A percentile compares a stretch with the other conserved stretches of the same genome.
Conservation (phyloP, 2,888 invertebrate genomes). For the Microchrysa polita region DNA sequence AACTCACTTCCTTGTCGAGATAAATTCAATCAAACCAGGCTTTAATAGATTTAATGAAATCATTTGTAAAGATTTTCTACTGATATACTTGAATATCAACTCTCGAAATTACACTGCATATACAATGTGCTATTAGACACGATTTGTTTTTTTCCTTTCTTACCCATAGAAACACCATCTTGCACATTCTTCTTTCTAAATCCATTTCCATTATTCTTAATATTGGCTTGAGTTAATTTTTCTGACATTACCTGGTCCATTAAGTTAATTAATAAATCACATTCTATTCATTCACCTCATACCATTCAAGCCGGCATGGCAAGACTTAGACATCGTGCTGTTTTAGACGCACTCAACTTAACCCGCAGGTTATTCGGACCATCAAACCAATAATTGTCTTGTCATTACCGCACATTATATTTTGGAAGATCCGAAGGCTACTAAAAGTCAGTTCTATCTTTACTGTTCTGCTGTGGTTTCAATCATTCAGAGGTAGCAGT, state of each 20-base stretch:
- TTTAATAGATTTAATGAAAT: no score
- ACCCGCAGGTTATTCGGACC: neutral
- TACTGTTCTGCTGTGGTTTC: neutral
- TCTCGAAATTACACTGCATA: no score
- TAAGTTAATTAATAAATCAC: conserved; percentile 16
- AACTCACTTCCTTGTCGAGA: no score
- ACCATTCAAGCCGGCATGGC: neutral
- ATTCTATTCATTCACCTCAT: neutral
- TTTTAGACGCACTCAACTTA: conserved; percentile 2
- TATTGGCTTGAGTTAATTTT: neutral
- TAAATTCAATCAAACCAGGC: no score
- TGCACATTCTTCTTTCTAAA: no score
- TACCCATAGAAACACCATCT: no score
- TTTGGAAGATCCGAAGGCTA: no score
- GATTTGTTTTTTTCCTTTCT: no score
- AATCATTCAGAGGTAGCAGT: neutral
- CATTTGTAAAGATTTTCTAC: no score
- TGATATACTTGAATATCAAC: no score
- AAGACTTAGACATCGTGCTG: neutral
- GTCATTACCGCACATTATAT: conserved; percentile 20
- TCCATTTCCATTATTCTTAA: neutral
- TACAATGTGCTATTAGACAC: no score
- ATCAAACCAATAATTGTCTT: conserved; percentile 12
- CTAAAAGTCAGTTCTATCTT: no score
- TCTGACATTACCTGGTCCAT: neutral